Base-by-base conservation (phyloP, 2,888 invertebrate species). In the Muscina levida region DNA sequence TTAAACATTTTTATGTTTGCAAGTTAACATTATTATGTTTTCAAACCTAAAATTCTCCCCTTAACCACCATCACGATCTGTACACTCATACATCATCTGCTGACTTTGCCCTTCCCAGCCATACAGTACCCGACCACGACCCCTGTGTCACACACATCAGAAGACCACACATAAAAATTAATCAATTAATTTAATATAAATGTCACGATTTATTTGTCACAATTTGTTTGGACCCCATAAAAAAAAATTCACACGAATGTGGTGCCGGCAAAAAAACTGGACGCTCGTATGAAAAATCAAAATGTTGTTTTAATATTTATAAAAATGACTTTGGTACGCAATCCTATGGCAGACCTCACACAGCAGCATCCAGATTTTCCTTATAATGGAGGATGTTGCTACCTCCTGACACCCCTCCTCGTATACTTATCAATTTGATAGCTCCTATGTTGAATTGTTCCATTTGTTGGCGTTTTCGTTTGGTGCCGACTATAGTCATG, bases 141-240 rank as follows among this genome's bases (percentile, higher is more conserved):
- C n/a, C n/a, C n/a, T n/a, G n/a, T n/a, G n/a, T n/a, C n/a, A n/a
- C n/a, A n/a, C n/a, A 31, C 31, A 31, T 31, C 31, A 3, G 31
- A 31, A n/a, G n/a, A 31, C 8, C 15, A 31, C 39, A 10, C 57
- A 75, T 67, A 65, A 77, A 81, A 77, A 81, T 81, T 81, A 81
- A 81, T 81, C 81, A 81, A 81, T 81, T 81, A 81, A 81, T 81
- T 77, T 56, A 67, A 62, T 68, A 81, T 77, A 77, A 81, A 77
- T 81, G 72, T 65, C 67, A 48, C 59, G 59, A 59, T 59, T 59
- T 59, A 59, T 59, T 59, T 59, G 59, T 59, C 62, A 62, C 62
- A 42, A 39, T 37, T 59, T 62, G 42, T 59, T 62, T 37, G 17
- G 11, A 57, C n/a, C 59, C 15, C 3, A 57, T 13, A 59, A 37